Evolutionary conservation across 2,113 vertebrate genomes (phyloP), one percentile per base, ranked within the genome.

Genomic region (Phainopepla nitens): DNA sequence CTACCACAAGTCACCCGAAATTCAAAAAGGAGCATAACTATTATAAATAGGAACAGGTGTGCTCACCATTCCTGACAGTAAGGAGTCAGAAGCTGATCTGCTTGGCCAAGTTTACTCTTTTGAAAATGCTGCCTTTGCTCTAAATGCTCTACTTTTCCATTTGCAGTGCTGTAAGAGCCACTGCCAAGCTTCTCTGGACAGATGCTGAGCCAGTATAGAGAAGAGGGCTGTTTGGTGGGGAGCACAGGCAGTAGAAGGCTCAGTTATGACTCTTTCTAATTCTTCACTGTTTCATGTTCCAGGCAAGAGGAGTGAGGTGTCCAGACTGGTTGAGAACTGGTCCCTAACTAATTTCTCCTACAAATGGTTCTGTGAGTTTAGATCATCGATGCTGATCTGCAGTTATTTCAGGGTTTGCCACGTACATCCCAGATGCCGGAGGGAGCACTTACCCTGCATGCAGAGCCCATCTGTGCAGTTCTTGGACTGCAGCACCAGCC

Each of bases 401-500:
- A 80, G 57, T 60, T 69, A 3, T 21, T 47, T 49, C 24, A 60
- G 54, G 14, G 15, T 58, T 83, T 68, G 8, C n/a, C 49, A 42
- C 29, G 10, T 6, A 19, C 15, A 18, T 28, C 45, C 29, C 71
- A 45, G 33, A 36, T 3, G 33, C 57, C 0, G 0, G 11, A 71
- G 62, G 20, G 2, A 1, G 69, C 56, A 98, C 99, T 99, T 97
- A 99, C 99, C 98, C 97, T 99, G 99, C 98, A 99, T 99, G 95
- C 99, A 99, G 79, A 99, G 98, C 45, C 99, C 99, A 3, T 99
- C 98, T 0, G 99, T 99, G 89, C 99, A 99, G 98, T 99, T 99
- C 97, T 99, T 99, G 87, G 99, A 99, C 95, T 99, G 99, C 64
- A 99, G 97, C 36, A 99, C 98, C 24, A 98, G 97, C 13, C 99